These are phyloP conservation scores for Sciurus vulgaris DNA, from an alignment of 2,797 vertebrate genomes.

Conservation along the genomic window DNA sequence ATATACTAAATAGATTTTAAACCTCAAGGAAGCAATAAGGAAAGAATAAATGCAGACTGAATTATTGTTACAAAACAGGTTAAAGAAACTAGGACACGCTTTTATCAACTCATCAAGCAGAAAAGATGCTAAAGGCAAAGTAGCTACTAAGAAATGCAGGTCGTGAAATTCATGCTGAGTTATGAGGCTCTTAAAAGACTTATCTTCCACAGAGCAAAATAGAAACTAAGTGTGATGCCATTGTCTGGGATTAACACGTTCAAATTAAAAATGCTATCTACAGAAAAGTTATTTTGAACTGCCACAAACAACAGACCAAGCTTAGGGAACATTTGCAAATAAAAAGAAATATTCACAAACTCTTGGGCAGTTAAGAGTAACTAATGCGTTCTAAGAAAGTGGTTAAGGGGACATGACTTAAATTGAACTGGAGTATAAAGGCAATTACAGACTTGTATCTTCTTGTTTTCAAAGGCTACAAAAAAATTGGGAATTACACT, in stretches of 20 bases:
- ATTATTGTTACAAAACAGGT: conserved; percentile 79
- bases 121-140: conserved; percentile 77
- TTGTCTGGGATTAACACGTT: conserved; percentile 37
- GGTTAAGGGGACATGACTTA: conserved; percentile 45
- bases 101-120: conserved; percentile 81
- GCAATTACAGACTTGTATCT: conserved; percentile 31
- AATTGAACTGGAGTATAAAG: conserved; percentile 49
- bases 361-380: conserved; percentile 50
- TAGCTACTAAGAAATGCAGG: conserved; percentile 80
- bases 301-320: not conserved
- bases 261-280: conserved; percentile 67
- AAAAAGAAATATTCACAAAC: conserved; percentile 52
- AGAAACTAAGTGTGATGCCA: conserved; percentile 47
- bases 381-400: not conserved
- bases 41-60: conserved; percentile 58
- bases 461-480: conserved; percentile 54
- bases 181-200: conserved; percentile 61
- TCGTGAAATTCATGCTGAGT: conserved; percentile 72
- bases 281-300: conserved; percentile 53
- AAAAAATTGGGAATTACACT: conserved; percentile 58
- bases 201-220: conserved; percentile 31
- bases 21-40: conserved; percentile 62
- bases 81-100: conserved; percentile 80
- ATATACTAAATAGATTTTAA: conserved; percentile 47
- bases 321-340: conserved; percentile 47